Percentiles rank a stretch among this genome's conserved stretches.
Evolutionary conservation across 2,797 vertebrate species (phyloP).

Genomic region (Centroberyx gerrardi): DNA sequence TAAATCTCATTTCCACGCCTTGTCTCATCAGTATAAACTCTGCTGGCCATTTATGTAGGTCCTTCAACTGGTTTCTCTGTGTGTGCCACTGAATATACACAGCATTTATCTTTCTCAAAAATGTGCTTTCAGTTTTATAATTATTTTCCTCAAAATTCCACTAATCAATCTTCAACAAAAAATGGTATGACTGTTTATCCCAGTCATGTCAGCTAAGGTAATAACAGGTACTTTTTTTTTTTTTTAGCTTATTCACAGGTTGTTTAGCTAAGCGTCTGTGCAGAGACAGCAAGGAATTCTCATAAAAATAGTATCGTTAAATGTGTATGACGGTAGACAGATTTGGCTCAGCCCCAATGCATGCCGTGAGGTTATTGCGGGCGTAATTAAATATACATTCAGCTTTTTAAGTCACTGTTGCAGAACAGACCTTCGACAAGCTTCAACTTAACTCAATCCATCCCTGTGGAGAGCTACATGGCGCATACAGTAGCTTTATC

Average conservation of each 20-base stretch:
- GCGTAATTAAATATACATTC: conserved; percentile 70
- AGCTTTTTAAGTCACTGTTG: conserved; percentile 63
- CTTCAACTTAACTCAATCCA: conserved; percentile 43
- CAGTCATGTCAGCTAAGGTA: conserved; percentile 5
- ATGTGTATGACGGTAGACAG: conserved; percentile 48
- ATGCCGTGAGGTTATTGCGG: conserved; percentile 47
- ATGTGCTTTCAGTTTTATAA: too few relatives aligned
- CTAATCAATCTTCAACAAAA: not conserved
- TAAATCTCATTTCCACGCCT: conserved; percentile 45
- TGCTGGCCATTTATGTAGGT: conserved; percentile 19
- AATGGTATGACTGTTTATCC: too few relatives aligned
- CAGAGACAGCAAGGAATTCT: conserved; percentile 22
- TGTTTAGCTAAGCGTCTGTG: conserved; percentile 4
- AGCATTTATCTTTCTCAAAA: not conserved
- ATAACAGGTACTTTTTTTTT: conserved; percentile 7
- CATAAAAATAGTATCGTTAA: conserved; percentile 44
- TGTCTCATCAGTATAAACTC: conserved; percentile 46
- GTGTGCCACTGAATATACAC: conserved; percentile 8
- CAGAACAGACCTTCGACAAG: conserved; percentile 57
- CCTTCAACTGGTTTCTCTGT: conserved; percentile 28
- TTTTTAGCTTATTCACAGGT: conserved; percentile 18
- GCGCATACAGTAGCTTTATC: conserved; percentile 29
- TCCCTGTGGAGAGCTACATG: conserved; percentile 41
- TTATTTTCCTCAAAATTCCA: not conserved
- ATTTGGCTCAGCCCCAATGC: conserved; percentile 35